A percentile compares a stretch with the other conserved stretches of the same genome.
Evolutionary conservation across 2,113 vertebrate genomes (phyloP).

Genomic region (Notarius quadriscutis): DNA sequence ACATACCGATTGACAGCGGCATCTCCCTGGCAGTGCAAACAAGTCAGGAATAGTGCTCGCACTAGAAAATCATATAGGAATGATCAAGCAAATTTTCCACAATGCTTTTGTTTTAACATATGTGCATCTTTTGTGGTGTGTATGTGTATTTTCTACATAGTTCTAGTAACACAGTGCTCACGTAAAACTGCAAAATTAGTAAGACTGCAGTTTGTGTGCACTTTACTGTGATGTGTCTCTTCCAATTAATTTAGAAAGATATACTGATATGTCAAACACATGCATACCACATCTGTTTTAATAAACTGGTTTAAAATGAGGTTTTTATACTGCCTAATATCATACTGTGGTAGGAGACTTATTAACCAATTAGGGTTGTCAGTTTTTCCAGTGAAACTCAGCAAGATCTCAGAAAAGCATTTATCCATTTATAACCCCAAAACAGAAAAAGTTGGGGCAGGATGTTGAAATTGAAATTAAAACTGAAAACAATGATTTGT

Average conservation of each 20-base stretch:
- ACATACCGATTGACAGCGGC: background rate
- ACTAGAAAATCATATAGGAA: background rate
- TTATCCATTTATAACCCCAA: background rate
- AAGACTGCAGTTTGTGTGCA: background rate
- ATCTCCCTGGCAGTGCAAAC: background rate
- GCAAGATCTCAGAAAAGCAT: background rate
- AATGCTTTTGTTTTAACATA: background rate
- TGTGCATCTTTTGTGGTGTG: background rate
- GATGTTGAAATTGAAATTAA: no score
- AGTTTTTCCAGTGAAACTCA: background rate
- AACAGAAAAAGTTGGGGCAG: no score
- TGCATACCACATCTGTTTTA: background rate
- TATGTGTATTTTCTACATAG: background rate
- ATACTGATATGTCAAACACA: background rate
- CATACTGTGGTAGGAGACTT: background rate
- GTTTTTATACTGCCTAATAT: background rate
- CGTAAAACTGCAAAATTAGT: background rate
- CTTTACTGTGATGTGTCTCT: background rate
- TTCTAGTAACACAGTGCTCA: background rate
- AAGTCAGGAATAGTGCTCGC: background rate
- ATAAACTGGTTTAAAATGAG: background rate
- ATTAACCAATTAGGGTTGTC: background rate
- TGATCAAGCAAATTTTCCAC: background rate
- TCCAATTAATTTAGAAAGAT: background rate
- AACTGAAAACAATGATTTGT: no score